Evolutionary conservation across 2,888 invertebrate genomes (phyloP).

Genomic region (Diarsia brunnea): DNA sequence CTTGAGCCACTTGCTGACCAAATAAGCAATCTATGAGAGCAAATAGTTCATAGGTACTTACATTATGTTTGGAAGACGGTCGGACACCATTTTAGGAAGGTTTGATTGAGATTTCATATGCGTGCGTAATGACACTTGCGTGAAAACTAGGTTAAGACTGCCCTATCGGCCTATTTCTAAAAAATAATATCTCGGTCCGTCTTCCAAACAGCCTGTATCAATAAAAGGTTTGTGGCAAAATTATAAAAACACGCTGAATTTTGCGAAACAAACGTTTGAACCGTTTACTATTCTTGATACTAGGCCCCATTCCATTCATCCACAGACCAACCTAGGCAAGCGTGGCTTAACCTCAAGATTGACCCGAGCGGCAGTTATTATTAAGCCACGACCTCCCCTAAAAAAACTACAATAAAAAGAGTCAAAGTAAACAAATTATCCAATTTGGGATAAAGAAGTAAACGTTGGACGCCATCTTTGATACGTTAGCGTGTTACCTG

Average conservation of each 20-base stretch:
- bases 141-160: not conserved
- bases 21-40: not conserved
- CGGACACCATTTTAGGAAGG: not conserved
- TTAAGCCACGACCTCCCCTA: no score
- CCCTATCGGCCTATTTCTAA: no score
- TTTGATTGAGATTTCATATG: not conserved
- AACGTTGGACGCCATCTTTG: slow-evolving; percentile 26
- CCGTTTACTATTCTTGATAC: no score
- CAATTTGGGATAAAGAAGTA: slow-evolving; percentile 46
- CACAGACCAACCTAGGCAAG: no score
- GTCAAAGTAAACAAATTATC: slow-evolving; percentile 48
- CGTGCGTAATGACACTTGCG: not conserved
- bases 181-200: not conserved
- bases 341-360: no score
- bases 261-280: no score
- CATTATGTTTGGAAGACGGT: not conserved
- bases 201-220: not conserved
- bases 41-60: not conserved
- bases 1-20: no score
- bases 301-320: no score
- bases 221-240: not conserved
- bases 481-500: slow-evolving; percentile 44
- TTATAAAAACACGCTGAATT: not conserved
- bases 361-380: no score
- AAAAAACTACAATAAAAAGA: not conserved